phyloP scores from a whole-genome alignment of 1,140 invertebrate genomes.

The Trichogramma pretiosum region DNA sequence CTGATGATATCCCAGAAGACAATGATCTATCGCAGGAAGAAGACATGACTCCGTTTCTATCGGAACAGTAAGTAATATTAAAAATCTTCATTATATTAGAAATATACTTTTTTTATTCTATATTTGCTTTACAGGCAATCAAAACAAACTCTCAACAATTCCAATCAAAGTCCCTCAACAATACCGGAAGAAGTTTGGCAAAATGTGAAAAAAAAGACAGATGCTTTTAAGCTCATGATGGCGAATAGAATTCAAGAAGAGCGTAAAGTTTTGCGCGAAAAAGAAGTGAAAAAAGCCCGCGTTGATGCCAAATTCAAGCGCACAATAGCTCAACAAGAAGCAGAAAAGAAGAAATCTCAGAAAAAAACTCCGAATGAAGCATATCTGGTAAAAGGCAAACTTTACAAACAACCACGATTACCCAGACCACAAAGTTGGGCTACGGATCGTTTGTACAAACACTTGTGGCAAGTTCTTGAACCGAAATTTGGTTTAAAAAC shows the following conservation, averaged over 20 bases:
- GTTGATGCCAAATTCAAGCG: background rate
- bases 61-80: background rate
- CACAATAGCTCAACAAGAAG: background rate
- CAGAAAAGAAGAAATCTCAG: background rate
- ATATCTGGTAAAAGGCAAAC: slow-evolving; percentile 28
- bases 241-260: background rate
- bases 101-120: too few relatives aligned
- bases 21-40: background rate
- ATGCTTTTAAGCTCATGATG: background rate
- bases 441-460: slow-evolving; percentile 30
- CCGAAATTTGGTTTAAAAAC: slow-evolving; percentile 22
- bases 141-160: background rate
- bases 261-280: background rate
- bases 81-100: too few relatives aligned
- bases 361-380: slow-evolving; percentile 25
- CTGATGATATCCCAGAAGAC: background rate
- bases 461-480: slow-evolving; percentile 31
- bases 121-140: background rate
- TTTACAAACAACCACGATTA: slow-evolving; percentile 29
- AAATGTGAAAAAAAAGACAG: background rate
- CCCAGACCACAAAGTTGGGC: slow-evolving; percentile 29
- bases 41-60: background rate
- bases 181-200: background rate
- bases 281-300: background rate
- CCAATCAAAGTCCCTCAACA: too few relatives aligned